Base-by-base conservation (phyloP, 35 echinoderm and acorn worm genomes). In the Apostichopus japonicus region DNA sequence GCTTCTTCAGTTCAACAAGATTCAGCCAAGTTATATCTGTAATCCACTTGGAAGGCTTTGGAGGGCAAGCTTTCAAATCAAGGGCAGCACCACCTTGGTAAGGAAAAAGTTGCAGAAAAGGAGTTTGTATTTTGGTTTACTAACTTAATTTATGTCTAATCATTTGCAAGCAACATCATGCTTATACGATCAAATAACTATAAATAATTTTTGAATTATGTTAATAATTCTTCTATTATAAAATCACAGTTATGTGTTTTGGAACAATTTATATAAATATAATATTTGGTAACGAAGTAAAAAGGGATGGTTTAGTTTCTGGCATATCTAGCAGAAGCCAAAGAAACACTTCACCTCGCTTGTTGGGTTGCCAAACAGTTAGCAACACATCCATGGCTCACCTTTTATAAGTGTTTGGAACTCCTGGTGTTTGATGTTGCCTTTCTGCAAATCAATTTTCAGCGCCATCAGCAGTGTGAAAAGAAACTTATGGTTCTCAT, bases 371-470 rank as follows among this genome's bases (percentile, higher is more conserved):
- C 33, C 33, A 44, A 3, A 44, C 33, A 44, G 33, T 44, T 44
- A 44, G 33, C 33, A 61, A 10, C 13, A 13, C 57, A 61, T 8
- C 57, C 57, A 53, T 54, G 57, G 9, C 70, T 56, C 87, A 98
- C 94, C 97, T 96, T 98, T 98, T 54, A 98, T 98, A 53, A 98
- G 93, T 23, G 93, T 98, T 71, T 98, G 97, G 80, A 98, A 98
- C 73, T 98, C 97, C 59, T 91, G 79, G 73, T 96, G 93, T 79
- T 79, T 98, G 93, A 98, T 95, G 77, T 93, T 93, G 33, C 81
- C 95, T 19, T 92, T 88, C 71, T 96, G 90, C 19, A 94, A 80
- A 81, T 98, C 97, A 94, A 98, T 98, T 91, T 98, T 98, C n/a
- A 98, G 88, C 27, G 97, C 95, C 87, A 98, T 86, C 27, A 96